Conservation (phyloP, 2,888 invertebrate species). For the Melanotus villosus region DNA sequence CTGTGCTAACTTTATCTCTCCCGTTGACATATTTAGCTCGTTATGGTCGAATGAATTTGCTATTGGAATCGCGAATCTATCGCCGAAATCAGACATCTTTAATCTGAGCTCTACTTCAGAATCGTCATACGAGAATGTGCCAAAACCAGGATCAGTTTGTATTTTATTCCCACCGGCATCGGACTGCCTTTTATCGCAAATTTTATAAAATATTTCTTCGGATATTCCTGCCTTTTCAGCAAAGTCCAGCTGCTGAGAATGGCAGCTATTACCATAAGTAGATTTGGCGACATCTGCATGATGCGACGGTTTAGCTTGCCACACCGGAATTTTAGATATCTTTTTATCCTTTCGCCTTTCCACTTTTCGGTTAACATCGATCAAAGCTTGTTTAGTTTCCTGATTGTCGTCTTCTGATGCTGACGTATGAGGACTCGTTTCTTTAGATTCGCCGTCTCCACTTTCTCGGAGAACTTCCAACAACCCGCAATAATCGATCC, state of each 20-base stretch:
- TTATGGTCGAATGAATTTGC: conserved; percentile 23
- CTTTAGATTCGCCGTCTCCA: conserved; percentile 52
- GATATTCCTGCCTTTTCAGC: conserved; percentile 35
- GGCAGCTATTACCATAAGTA: conserved; percentile 37
- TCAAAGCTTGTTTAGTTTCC: conserved; percentile 40
- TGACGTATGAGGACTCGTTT: conserved; percentile 42
- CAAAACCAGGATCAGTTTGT: conserved; percentile 31
- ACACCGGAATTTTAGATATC: conserved; percentile 47
- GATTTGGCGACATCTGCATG: conserved; percentile 40
- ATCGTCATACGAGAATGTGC: conserved; percentile 14
- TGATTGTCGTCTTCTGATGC: conserved; percentile 48
- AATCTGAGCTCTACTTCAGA: not conserved
- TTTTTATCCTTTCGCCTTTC: conserved; percentile 47
- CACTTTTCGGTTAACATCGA: conserved; percentile 44
- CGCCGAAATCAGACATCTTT: conserved; percentile 9
- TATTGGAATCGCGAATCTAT: conserved; percentile 14
- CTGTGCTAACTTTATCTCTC: conserved; percentile 18
- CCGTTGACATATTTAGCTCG: not conserved
- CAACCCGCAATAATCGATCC: conserved; percentile 34
- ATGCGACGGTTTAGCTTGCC: conserved; percentile 42
- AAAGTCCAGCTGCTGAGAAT: conserved; percentile 36
- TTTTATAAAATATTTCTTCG: conserved; percentile 31
- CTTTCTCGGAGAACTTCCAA: conserved; percentile 47
- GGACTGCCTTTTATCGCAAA: conserved; percentile 29
- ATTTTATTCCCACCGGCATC: conserved; percentile 21